Base-by-base conservation (phyloP, 2,113 vertebrate genomes). In the Anseranas semipalmata region DNA sequence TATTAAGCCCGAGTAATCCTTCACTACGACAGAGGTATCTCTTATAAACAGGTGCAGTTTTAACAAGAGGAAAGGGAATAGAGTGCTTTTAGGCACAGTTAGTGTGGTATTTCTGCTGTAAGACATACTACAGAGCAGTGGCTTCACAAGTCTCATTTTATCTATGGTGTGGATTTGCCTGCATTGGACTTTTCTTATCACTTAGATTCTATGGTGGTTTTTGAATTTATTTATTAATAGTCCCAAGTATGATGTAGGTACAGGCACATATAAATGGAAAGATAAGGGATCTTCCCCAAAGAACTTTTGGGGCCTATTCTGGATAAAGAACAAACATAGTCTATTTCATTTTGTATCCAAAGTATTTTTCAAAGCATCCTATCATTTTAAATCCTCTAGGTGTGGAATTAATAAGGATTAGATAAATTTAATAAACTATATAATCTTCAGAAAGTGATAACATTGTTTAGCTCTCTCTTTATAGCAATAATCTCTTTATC, bases 361-460 rank as follows among this genome's bases (percentile, higher is more conserved):
- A 92, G 62, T 73, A 41, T 90, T 37, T 93, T 96, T 91, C 90
- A 95, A 94, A 97, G 88, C 35, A 87, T 16, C 12, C 6, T 24
- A 53, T 82, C 66, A 95, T 70, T 66, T 84, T 89, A 93, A 94
- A 95, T 94, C 80, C 95, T 72, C 58, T 93, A 95, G 90, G 83
- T 94, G 76, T 68, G 53, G 94, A 96, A 96, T 96, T 97, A 97
- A 95, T 82, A 95, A 85, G 84, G 90, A 95, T 95, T 95, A 95
- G 84, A 96, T 95, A 95, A 92, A 95, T 91, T 92, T 91, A 96
- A 96, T 95, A 94, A 96, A 94, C 82, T 86, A 78, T 87, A 80
- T 92, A 93, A 93, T 96, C 88, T 94, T 91, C 80, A 86, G 60
- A 86, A 94, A 89, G 35, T 73, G 94, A 92, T 96, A 96, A 94